Evolutionary conservation across 2,888 invertebrate genomes (phyloP), one percentile per base, ranked within the genome.

Genomic region (Ferrisia virgata): DNA sequence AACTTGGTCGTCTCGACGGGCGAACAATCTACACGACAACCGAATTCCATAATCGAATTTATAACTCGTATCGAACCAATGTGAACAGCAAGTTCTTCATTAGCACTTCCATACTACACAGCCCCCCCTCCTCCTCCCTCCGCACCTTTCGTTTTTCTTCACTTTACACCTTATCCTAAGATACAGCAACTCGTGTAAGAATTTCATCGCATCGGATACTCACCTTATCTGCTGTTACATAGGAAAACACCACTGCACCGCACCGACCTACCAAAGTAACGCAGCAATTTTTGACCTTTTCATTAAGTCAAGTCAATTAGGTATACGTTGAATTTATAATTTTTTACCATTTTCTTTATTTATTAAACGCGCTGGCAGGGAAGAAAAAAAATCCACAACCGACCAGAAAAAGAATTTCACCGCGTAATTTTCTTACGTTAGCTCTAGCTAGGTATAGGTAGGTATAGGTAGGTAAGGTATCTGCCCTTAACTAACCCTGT

Each of bases 381-480:
- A 11, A 6, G 2, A 13, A 11, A 64, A 64, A 64, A 64, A 64
- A 28, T 28, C 25, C 64, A 31, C 72, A 76, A 36, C 36, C 2
- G 72, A 8, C 36, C 33, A 33, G 15, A 76, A 76, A n/a, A n/a
- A 76, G 72, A 76, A 76, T 76, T 36, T 76, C 18, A 76, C 36
- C 31, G 72, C 36, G 36, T 76, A 76, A 76, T 76, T 76, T 76
- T 76, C 72, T 76, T 76, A n/a, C n/a, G n/a, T n/a, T n/a, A 64
- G 64, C 64, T 64, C 64, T 13, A 64, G n/a, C n/a, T n/a, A n/a
- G n/a, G n/a, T n/a, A n/a, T n/a, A n/a, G n/a, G n/a, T n/a, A n/a
- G n/a, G n/a, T n/a, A n/a, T n/a, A n/a, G n/a, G n/a, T n/a, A n/a
- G n/a, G n/a, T n/a, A n/a, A n/a, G 64, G 64, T 64, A 64, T 53